Percentiles rank a stretch among this genome's conserved stretches.
These are phyloP conservation scores for Aviceda subcristata DNA, from an alignment of 2,113 vertebrate genomes.

Conservation along the genomic window DNA sequence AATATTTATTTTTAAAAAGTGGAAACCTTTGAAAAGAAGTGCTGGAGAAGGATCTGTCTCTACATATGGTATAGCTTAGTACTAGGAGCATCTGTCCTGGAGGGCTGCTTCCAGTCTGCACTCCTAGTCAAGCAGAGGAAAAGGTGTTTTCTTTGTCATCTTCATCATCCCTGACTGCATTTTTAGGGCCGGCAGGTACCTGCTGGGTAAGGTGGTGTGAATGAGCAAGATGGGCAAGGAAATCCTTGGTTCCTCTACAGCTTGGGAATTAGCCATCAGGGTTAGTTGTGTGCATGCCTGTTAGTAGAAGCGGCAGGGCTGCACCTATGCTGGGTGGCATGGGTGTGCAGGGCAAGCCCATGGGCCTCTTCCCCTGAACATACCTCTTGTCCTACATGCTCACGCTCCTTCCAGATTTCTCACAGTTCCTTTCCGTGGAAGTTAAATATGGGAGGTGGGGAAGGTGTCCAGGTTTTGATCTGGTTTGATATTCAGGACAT, in stretches of 20 bases:
- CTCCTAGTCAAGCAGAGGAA: background rate
- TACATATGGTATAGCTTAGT: background rate
- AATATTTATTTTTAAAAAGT: background rate
- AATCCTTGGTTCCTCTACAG: background rate
- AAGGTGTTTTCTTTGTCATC: background rate
- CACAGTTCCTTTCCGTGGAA: background rate
- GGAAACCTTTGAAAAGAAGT: background rate
- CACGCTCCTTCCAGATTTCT: background rate
- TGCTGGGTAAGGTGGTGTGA: background rate
- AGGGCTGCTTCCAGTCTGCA: background rate
- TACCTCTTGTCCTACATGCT: background rate
- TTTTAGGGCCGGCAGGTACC: background rate
- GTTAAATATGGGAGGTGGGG: background rate
- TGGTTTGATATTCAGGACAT: background rate
- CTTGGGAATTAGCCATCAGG: background rate
- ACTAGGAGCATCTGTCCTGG: background rate
- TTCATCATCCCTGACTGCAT: background rate
- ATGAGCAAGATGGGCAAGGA: background rate
- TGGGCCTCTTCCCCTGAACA: background rate
- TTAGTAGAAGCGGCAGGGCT: background rate
- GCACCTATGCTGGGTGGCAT: background rate
- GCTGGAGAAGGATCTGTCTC: background rate
- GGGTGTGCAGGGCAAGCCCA: background rate
- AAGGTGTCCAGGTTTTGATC: background rate
- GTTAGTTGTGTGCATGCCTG: background rate